Conservation (phyloP, 2,888 invertebrate genomes). For the Cantharis flavilabris region DNA sequence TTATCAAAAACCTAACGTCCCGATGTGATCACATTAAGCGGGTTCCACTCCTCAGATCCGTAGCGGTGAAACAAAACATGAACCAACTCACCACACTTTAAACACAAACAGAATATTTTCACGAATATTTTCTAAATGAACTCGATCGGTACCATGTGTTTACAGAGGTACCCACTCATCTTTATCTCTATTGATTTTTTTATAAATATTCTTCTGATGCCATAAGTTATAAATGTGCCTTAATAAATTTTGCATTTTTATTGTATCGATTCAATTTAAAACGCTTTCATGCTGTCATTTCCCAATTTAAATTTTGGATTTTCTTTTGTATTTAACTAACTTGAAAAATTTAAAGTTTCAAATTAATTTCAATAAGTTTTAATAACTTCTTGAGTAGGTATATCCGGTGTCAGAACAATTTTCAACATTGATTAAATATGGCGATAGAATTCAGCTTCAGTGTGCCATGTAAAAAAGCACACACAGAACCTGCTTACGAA, state of each 20-base stretch:
- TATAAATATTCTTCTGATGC: background rate
- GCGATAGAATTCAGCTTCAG: no score
- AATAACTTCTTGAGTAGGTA: background rate
- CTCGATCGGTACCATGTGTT: background rate
- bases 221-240: background rate
- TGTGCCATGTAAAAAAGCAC: no score
- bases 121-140: background rate
- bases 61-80: no score
- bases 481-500: no score
- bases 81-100: no score
- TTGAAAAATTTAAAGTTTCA: background rate
- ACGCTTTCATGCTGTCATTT: background rate
- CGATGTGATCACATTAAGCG: no score
- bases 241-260: background rate
- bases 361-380: background rate
- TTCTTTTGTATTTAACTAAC: background rate
- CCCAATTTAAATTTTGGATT: background rate
- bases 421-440: background rate
- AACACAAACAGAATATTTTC: background rate
- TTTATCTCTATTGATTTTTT: background rate
- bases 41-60: no score
- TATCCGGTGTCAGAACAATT: background rate
- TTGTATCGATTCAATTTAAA: background rate
- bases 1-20: no score
- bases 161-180: background rate